Conservation (phyloP, 2,797 vertebrate genomes). For the Lophius americanus region DNA sequence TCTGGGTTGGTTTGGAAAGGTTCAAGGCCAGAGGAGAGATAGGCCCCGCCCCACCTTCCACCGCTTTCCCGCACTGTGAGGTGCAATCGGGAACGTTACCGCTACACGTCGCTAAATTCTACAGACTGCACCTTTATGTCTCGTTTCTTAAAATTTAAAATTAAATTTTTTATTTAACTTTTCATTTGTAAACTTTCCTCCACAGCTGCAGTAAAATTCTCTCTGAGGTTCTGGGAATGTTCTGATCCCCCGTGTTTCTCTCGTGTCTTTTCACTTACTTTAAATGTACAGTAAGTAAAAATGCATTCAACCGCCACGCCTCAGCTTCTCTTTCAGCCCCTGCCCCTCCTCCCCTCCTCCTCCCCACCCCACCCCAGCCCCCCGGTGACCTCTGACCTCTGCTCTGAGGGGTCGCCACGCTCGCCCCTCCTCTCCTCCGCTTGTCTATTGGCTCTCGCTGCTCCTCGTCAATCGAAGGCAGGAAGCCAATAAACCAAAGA, state of each 20-base stretch:
- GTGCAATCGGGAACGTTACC: no score
- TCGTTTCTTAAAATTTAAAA: background rate
- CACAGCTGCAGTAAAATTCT: slow-evolving; percentile 24
- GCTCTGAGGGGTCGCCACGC: slow-evolving; percentile 47
- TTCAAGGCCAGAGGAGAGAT: no score
- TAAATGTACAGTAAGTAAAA: slow-evolving; percentile 92
- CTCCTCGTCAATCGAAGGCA: slow-evolving; percentile 76
- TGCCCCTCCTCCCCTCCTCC: slow-evolving; percentile 69
- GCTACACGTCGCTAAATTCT: no score
- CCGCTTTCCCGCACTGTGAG: no score
- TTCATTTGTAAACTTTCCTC: background rate
- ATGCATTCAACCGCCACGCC: slow-evolving; percentile 96
- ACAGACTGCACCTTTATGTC: no score
- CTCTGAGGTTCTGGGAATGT: background rate
- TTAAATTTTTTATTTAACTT: background rate
- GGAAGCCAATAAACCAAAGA: slow-evolving; percentile 86
- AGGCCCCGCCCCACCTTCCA: no score
- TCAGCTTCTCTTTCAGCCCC: slow-evolving; percentile 80
- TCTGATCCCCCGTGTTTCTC: no score
- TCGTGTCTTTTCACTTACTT: slow-evolving; percentile 20
- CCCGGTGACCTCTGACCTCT: slow-evolving; percentile 49
- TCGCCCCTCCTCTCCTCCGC: slow-evolving; percentile 84
- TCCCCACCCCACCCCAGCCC: slow-evolving; percentile 75
- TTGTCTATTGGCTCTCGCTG: slow-evolving; percentile 90
- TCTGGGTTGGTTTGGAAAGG: no score